Evolutionary conservation across 2,888 invertebrate genomes (phyloP), one percentile per base, ranked within the genome.

Genomic region (Gisinianus flammeolus): DNA sequence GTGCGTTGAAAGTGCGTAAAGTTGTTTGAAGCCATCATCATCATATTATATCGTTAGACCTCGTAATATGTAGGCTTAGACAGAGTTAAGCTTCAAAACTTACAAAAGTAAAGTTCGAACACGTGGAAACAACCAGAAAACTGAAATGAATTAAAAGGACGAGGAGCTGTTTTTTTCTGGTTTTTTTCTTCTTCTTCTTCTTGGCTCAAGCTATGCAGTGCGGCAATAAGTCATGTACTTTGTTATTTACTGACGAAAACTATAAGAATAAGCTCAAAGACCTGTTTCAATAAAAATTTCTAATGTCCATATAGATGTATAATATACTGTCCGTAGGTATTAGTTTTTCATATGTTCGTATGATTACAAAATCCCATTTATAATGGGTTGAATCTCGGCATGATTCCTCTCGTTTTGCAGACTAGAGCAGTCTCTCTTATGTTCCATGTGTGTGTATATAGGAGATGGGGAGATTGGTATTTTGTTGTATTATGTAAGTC

Each of bases 281-380:
- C 64, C 64, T 64, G 64, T 26, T 64, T 64, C 64, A 28, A 64
- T 64, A 28, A 28, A 64, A 26, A 64, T 26, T 64, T 64, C 28
- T 28, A 6, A 26, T 26, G 16, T 64, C 19, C 19, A 6, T 64
- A 19, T 64, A 64, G 28, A 8, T 56, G 56, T 56, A 56, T n/a
- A n/a, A n/a, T n/a, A n/a, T n/a, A n/a, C n/a, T n/a, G n/a, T n/a
- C n/a, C n/a, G n/a, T n/a, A n/a, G n/a, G n/a, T n/a, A n/a, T n/a
- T n/a, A n/a, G n/a, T n/a, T n/a, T n/a, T n/a, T n/a, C n/a, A n/a
- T n/a, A n/a, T n/a, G n/a, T n/a, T n/a, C n/a, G n/a, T n/a, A n/a
- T n/a, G n/a, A n/a, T n/a, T n/a, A n/a, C n/a, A n/a, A n/a, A n/a
- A n/a, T n/a, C n/a, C n/a, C n/a, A n/a, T n/a, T n/a, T n/a, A n/a